Base-by-base conservation (phyloP, 2,888 invertebrate species). In the Carcina quercana region DNA sequence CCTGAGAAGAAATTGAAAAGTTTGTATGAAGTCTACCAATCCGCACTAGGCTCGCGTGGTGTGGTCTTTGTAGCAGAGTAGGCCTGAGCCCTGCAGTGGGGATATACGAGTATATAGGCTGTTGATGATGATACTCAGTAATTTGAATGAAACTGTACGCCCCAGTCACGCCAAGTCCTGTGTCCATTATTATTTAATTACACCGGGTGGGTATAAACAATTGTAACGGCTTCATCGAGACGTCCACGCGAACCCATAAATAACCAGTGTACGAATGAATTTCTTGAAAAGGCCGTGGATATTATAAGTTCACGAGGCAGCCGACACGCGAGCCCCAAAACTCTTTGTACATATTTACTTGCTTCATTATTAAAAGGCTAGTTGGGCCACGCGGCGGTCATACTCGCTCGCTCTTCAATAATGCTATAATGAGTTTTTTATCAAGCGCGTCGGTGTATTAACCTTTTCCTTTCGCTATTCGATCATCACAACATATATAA, bases 221-320 rank as follows among this genome's bases (percentile, higher is more conserved):
- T 60, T 66, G 63, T 59, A 68, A 63, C 51, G 48, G 48, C 56
- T 62, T 60, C 56, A 60, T 60, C 50, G 56, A 42, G 45, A 45
- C 50, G 47, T 53, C 68, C 71, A 72, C 72, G 70, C 74, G 62
- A 72, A 53, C 59, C 55, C 50, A 53, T 62, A 59, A 61, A 61
- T 65, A 53, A 72, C 61, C 57, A 47, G 47, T 49, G 55, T 61
- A 53, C 59, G 70, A 78, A 79, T 73, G 70, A 79, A 79, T 74
- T 78, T 76, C 78, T 72, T 73, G 71, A 79, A 82, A 79, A 79
- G 75, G 78, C 71, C 75, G 69, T 70, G 68, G 69, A 74, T 76
- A 79, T 79, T 80, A 74, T 69, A 68, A 70, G 69, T 76, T 70
- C 66, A 74, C 72, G 64, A 72, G 57, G 62, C 59, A 52, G 61